A percentile compares a stretch with the other conserved stretches of the same genome.
These are phyloP conservation scores for Ganaspis sp. DNA, from an alignment of 1,140 invertebrate genomes.

Conservation along the genomic window DNA sequence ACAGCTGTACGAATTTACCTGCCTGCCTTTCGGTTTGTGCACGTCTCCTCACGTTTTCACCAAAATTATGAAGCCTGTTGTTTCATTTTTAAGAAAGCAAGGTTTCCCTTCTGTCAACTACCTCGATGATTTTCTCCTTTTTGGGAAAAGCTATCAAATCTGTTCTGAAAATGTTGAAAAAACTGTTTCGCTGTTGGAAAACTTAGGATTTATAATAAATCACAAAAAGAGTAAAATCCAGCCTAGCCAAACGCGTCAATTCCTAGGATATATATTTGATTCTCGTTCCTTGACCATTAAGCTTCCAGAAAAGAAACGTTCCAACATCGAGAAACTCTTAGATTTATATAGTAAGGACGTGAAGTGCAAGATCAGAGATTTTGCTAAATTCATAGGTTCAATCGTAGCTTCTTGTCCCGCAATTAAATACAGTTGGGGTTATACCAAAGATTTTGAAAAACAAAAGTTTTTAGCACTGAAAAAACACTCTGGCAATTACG, in stretches of 20 bases:
- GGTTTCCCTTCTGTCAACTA: slow-evolving; percentile 52
- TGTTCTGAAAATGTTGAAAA: slow-evolving; percentile 20
- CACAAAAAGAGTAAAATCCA: neutral
- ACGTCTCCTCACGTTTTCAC: slow-evolving; percentile 56
- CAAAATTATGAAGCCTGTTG: slow-evolving; percentile 55
- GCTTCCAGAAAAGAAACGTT: slow-evolving; percentile 17
- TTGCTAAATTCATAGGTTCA: slow-evolving; percentile 43
- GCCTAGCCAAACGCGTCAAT: neutral
- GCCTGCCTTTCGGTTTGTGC: slow-evolving; percentile 52
- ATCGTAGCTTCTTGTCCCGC: slow-evolving; percentile 49
- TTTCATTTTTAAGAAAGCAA: slow-evolving; percentile 31
- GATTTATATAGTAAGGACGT: neutral
- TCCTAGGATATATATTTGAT: slow-evolving; percentile 13
- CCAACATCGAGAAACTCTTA: slow-evolving; percentile 24
- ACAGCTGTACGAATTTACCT: slow-evolving; percentile 48
- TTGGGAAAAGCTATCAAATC: slow-evolving; percentile 36
- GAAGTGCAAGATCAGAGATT: slow-evolving; percentile 47
- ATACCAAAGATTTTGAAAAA: slow-evolving; percentile 49
- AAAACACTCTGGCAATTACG: slow-evolving; percentile 22
- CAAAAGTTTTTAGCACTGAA: slow-evolving; percentile 34
- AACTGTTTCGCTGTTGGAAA: slow-evolving; percentile 10
- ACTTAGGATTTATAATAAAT: slow-evolving; percentile 34
- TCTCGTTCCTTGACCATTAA: slow-evolving; percentile 18
- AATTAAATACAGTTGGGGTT: slow-evolving; percentile 42
- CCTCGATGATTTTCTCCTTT: slow-evolving; percentile 55